Evolutionary conservation across 2,888 invertebrate genomes (phyloP).

Genomic region (Limnephilus lunatus): DNA sequence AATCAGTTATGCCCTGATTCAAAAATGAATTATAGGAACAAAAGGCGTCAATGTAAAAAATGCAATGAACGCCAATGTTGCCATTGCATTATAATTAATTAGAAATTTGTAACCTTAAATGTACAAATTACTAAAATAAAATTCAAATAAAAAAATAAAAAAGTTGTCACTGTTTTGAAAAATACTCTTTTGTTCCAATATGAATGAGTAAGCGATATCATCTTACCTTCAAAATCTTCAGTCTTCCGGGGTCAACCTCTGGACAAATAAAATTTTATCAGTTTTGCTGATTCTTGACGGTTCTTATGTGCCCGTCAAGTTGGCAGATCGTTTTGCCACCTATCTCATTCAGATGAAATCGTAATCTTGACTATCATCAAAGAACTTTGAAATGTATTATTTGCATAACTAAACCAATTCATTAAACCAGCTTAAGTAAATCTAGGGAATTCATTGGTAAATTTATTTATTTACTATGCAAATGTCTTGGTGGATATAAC

Average conservation of each 20-base stretch:
- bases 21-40: too few species aligned
- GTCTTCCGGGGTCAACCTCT: background rate
- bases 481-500: background rate
- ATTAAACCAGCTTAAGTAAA: background rate
- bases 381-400: background rate
- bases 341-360: background rate
- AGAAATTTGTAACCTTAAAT: too few species aligned
- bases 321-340: background rate
- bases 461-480: too few species aligned
- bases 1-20: too few species aligned
- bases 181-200: background rate
- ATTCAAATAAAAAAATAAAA: too few species aligned
- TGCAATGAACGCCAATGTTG: too few species aligned
- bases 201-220: background rate
- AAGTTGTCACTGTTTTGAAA: too few species aligned
- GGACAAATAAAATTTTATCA: background rate
- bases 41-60: too few species aligned
- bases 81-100: too few species aligned
- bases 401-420: background rate
- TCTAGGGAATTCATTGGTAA: background rate
- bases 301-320: background rate
- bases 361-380: background rate
- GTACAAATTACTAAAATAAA: too few species aligned
- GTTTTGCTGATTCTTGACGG: background rate
- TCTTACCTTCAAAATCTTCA: background rate